A percentile compares a stretch with the other conserved stretches of the same genome.
phyloP scores from a whole-genome alignment of 2,797 vertebrate species.

The Gallinago solitaria region DNA sequence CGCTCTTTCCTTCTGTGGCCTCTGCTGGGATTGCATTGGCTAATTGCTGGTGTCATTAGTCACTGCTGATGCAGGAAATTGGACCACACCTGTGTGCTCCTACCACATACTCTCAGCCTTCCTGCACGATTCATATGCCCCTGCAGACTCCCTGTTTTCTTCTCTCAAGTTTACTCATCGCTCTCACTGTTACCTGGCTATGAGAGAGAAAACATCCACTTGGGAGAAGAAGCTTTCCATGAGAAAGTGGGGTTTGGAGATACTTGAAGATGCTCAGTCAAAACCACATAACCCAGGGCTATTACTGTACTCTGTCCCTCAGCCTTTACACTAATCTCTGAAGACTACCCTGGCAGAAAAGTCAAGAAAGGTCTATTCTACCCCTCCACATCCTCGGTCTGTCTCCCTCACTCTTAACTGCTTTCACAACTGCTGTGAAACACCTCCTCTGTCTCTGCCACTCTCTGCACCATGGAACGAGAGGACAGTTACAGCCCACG shows the following conservation, averaged over 20 bases:
- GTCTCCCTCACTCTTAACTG: not conserved
- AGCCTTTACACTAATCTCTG: not conserved
- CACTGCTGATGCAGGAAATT: not conserved
- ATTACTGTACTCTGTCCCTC: fast-evolving
- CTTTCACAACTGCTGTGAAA: not conserved
- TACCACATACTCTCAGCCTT: not conserved
- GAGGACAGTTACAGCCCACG: not conserved
- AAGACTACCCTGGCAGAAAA: not conserved
- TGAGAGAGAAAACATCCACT: fast-evolving
- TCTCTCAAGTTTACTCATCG: not conserved
- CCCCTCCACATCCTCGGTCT: not conserved
- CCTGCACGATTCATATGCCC: fast-evolving
- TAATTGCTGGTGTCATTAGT: not conserved
- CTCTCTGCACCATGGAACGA: fast-evolving
- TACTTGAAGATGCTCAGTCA: not conserved
- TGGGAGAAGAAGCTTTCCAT: not conserved
- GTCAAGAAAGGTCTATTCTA: not conserved
- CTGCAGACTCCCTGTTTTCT: not conserved
- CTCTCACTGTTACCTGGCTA: not conserved
- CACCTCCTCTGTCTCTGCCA: not conserved
- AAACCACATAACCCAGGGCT: not conserved
- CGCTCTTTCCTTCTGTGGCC: not conserved
- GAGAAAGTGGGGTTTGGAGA: not conserved
- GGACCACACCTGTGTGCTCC: not conserved
- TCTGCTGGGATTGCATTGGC: not conserved